A percentile compares a stretch with the other conserved stretches of the same genome.
Evolutionary conservation across 2,888 invertebrate species (phyloP).

Genomic region (Parthenolecanium corni): DNA sequence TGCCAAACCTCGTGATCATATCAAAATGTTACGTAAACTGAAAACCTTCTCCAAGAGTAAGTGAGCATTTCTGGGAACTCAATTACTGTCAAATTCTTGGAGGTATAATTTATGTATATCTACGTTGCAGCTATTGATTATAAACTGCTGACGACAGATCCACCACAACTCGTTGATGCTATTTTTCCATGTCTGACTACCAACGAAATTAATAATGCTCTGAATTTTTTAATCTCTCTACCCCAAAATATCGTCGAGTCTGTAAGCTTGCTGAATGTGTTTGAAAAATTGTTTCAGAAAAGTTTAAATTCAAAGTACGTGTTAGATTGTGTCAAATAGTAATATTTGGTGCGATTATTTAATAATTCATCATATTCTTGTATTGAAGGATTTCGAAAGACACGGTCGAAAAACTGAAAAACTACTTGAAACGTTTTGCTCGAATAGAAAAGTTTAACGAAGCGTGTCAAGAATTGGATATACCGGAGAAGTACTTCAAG

Average conservation of each 20-base stretch:
- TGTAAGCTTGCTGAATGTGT: not conserved
- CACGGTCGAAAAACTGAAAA: conserved; percentile 1
- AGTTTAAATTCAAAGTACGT: not conserved
- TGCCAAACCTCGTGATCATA: conserved; percentile 19
- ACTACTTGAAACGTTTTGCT: conserved; percentile 1
- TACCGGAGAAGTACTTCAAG: conserved; percentile 5
- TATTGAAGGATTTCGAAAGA: not conserved
- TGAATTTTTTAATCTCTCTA: conserved; percentile 15
- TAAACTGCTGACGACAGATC: conserved; percentile 7
- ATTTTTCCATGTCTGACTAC: conserved; percentile 9
- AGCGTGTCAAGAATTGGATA: conserved; percentile 15
- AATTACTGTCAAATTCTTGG: not conserved
- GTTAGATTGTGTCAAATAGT: too few species aligned
- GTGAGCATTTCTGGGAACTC: not conserved
- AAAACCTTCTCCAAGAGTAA: conserved; percentile 21
- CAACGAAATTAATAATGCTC: not conserved
- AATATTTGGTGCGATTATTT: too few species aligned
- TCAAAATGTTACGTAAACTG: conserved; percentile 19
- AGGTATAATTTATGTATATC: not conserved
- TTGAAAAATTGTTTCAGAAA: not conserved
- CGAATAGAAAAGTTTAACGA: conserved; percentile 19
- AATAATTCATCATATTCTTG: not conserved
- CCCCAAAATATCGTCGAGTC: not conserved
- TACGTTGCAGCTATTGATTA: conserved; percentile 13
- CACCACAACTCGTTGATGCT: conserved; percentile 9